Conservation (phyloP, 2,888 invertebrate genomes). For the Anoncus sp. region DNA sequence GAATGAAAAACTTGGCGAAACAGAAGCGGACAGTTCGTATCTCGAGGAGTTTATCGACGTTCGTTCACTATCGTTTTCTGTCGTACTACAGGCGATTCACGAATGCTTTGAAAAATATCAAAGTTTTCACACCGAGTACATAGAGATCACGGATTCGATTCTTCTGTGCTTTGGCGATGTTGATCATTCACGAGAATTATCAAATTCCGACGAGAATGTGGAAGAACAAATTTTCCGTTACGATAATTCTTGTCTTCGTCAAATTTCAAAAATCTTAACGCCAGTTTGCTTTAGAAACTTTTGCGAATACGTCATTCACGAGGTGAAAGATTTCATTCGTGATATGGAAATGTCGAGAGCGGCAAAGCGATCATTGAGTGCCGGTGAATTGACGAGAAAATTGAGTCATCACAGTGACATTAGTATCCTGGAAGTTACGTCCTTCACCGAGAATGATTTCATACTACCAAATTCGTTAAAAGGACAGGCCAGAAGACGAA, state of each 20-base stretch:
- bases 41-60: conserved; percentile 69
- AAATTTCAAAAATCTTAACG: conserved; percentile 80
- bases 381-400: conserved; percentile 52
- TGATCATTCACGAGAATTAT: conserved; percentile 10
- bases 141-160: conserved; percentile 74
- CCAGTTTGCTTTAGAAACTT: conserved; percentile 85
- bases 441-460: conserved; percentile 71
- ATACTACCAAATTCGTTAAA: conserved; percentile 75
- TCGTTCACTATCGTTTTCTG: conserved; percentile 63
- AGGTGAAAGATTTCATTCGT: conserved; percentile 84
- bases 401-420: conserved; percentile 50
- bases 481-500: conserved; percentile 41
- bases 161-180: conserved; percentile 72
- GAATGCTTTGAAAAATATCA: conserved; percentile 69
- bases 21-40: conserved; percentile 30
- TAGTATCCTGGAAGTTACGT: conserved; percentile 31
- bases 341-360: conserved; percentile 40
- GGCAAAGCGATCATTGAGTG: conserved; percentile 24
- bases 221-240: background rate
- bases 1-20: conserved; percentile 48
- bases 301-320: conserved; percentile 84
- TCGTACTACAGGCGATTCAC: conserved; percentile 69
- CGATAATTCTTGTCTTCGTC: conserved; percentile 30
- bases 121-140: conserved; percentile 67
- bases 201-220: conserved; percentile 38